Conservation (phyloP, 1,140 invertebrate genomes). For the Drosophila obscura region DNA sequence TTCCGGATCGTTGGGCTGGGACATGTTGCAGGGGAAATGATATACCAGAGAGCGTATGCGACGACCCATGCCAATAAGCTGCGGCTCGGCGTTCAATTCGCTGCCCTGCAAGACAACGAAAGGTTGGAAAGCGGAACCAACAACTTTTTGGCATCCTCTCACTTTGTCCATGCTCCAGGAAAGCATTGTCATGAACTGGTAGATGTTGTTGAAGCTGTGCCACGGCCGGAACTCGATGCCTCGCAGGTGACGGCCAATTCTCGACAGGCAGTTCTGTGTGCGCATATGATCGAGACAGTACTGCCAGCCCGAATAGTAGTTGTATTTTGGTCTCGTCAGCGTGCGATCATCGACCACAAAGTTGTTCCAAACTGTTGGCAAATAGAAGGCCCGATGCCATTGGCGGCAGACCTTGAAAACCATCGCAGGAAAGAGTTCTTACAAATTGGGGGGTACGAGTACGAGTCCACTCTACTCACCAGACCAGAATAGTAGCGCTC, state of each 20-base stretch:
- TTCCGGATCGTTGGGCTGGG: conserved; percentile 87
- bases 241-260: conserved; percentile 88
- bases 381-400: conserved; percentile 90
- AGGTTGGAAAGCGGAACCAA: neutral
- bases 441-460: no score
- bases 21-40: conserved; percentile 92
- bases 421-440: neutral
- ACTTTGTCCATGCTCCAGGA: conserved; percentile 88
- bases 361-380: conserved; percentile 89
- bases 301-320: conserved; percentile 93
- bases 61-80: conserved; percentile 85
- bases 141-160: neutral
- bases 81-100: conserved; percentile 59
- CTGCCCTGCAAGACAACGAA: conserved; percentile 27
- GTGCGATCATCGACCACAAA: conserved; percentile 90
- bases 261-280: conserved; percentile 89
- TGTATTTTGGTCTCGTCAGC: conserved; percentile 90
- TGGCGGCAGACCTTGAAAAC: conserved; percentile 72
- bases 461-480: conserved; percentile 84
- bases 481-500: conserved; percentile 91
- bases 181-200: conserved; percentile 92
- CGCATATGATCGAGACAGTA: conserved; percentile 91
- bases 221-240: conserved; percentile 89
- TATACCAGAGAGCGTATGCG: conserved; percentile 89
- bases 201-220: conserved; percentile 92